Base-by-base conservation (phyloP, 2,113 vertebrate species). In the Chlorocebus sabaeus region DNA sequence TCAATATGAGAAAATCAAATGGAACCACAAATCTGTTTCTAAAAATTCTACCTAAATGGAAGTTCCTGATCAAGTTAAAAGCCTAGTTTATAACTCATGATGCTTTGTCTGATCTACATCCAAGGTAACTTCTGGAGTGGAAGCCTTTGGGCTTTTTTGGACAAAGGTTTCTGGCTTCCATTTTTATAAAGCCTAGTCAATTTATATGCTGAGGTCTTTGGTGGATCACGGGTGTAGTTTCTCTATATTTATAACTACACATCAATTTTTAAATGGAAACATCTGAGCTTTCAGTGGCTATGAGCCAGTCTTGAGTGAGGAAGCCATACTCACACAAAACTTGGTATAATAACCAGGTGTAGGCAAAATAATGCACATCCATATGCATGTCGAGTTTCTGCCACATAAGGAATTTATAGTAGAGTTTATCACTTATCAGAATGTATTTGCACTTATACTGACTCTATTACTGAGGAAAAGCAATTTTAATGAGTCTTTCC, bases 251-350 rank as follows among this genome's bases (percentile, higher is more conserved):
- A 86, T 72, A 73, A 35, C 25, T 79, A 93, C 13, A 16, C 48
- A 93, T 79, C 57, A 64, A 16, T 30, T 95, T 96, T 92, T 76
- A 90, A 94, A 79, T 85, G 57, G 80, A 97, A 95, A 93, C 61
- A 80, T 93, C 40, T 93, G 93, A 80, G 40, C 67, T 97, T 92
- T 93, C 91, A 76, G 79, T 83, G 89, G 73, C 76, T 43, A 0
- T 79, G n/a, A 86, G 76, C 72, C 85, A 76, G 23, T 59, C 55
- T 18, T n/a, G 23, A 95, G 25, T 64, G 79, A 83, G 70, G 84
- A 90, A 96, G 14, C 18, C 45, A 12, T 30, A 23, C 79, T 95
- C 52, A 89, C 32, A 80, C 30, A 95, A 81, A 59, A 85, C 45
- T 32, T 68, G 61, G 27, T 43, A 91, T 40, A 67, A 61, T 72